Base-by-base conservation (phyloP, 2,797 vertebrate species). In the Cyclura pinguis region DNA sequence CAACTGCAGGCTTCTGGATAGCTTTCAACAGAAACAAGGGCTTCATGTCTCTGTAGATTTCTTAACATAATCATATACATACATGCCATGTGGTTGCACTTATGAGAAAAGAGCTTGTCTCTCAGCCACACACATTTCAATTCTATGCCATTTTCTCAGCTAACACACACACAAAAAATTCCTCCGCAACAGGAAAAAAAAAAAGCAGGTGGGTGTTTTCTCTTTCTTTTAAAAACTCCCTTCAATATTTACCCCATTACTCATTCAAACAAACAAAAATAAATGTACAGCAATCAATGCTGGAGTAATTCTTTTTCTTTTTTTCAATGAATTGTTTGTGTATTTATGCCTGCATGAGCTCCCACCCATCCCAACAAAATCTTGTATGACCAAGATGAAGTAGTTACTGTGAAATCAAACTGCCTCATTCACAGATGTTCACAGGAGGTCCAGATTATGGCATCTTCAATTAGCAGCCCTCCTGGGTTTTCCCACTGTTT, bases 111-210 rank as follows among this genome's bases (percentile, higher is more conserved):
- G 77, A 24, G 81, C 35, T 5, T n/a, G 20, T 74, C 1, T 52
- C 13, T 9, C 67, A 78, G 82, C 67, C 67, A 69, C 67, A 67
- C 6, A 80, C 4, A 2, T 24, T 77, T 81, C 24, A 20, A 72
- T 85, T 92, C 69, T 27, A 29, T 7, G 80, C 1, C 27, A 87
- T 81, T 91, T 88, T 88, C 88, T 85, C 72, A 80, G 8, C 4
- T 13, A 92, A 89, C 47, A 83, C 85, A 69, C 59, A 62, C 6
- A 62, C 59, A 69, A 92, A 87, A 89, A n/a, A 62, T 84, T 87
- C 27, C 50, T 6, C 5, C 27, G 69, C 7, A 73, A 12, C 50
- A 87, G 9, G n/a, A n/a, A 59, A 55, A 93, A 90, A 16, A 1
- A 64, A 59, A 59, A 3, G 62, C n/a, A 81, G 72, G 32, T 27